Percentiles rank a stretch among this genome's conserved stretches.
These are phyloP conservation scores for Caenorhabditis sp. DNA, from an alignment of 2,888 invertebrate genomes.

Conservation along the genomic window DNA sequence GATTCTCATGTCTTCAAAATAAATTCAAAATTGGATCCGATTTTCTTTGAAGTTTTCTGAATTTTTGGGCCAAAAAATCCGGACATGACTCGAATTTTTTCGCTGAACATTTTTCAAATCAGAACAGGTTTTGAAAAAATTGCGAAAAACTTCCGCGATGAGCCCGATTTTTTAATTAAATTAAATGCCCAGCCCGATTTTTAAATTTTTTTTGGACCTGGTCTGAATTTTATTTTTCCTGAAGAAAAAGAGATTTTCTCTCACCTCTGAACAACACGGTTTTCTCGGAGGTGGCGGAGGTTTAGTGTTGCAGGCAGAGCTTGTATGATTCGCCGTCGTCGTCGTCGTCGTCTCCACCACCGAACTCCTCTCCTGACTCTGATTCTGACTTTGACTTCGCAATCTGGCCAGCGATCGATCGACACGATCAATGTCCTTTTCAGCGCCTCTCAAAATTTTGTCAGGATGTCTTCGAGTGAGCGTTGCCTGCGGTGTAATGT, in stretches of 20 bases:
- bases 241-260: neutral
- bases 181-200: no score
- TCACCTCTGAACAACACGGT: slow-evolving; percentile 52
- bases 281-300: slow-evolving; percentile 54
- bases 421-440: slow-evolving; percentile 48
- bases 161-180: no score
- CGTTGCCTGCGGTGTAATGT: slow-evolving; percentile 36
- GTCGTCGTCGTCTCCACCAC: neutral
- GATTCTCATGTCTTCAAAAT: no score
- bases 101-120: no score
- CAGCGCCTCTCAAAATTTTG: slow-evolving; percentile 34
- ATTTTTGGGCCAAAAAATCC: no score
- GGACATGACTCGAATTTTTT: no score
- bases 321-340: slow-evolving; percentile 5
- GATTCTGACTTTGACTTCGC: slow-evolving; percentile 5
- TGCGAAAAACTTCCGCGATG: no score
- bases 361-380: neutral
- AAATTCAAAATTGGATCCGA: no score
- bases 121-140: no score
- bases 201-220: no score
- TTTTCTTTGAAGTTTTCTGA: no score
- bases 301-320: slow-evolving; percentile 10
- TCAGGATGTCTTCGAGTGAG: slow-evolving; percentile 29
- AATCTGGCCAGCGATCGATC: slow-evolving; percentile 44
- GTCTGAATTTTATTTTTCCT: no score